phyloP scores from a whole-genome alignment of 2,888 invertebrate species.

The Eupelmus urozonus region DNA sequence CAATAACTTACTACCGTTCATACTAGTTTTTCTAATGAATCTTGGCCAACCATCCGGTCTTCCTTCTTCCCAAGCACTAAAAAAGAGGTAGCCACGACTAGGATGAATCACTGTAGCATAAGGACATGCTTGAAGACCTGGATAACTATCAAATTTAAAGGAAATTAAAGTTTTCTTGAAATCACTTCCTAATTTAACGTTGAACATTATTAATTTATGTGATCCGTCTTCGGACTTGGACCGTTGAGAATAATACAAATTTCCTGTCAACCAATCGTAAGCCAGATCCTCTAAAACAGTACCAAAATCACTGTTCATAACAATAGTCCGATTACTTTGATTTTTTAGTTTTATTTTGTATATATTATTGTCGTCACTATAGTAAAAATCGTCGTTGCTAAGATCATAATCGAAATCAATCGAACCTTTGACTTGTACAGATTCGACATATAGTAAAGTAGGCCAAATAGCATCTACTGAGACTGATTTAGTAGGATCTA shows the following conservation, averaged over 20 bases:
- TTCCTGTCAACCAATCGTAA: constrained; percentile 15
- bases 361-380: constrained; percentile 15
- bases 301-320: background rate
- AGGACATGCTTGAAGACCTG: constrained; percentile 7
- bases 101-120: constrained; percentile 2
- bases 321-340: background rate
- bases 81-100: constrained; percentile 1
- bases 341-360: constrained; percentile 11
- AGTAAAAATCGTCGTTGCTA: constrained; percentile 12
- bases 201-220: background rate
- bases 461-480: background rate
- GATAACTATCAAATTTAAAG: background rate
- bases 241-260: constrained; percentile 24
- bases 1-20: background rate
- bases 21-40: background rate
- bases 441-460: too few species aligned
- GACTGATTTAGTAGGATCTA: background rate
- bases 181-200: background rate
- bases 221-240: background rate
- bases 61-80: background rate
- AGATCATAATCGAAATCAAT: constrained; percentile 32
- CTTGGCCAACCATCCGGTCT: too few species aligned
- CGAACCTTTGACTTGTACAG: background rate
- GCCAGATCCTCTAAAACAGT: constrained; percentile 10
- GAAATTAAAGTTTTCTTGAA: background rate